A percentile compares a stretch with the other conserved stretches of the same genome.
Evolutionary conservation across 2,888 invertebrate species (phyloP).

Genomic region (Argyra leucocephala): DNA sequence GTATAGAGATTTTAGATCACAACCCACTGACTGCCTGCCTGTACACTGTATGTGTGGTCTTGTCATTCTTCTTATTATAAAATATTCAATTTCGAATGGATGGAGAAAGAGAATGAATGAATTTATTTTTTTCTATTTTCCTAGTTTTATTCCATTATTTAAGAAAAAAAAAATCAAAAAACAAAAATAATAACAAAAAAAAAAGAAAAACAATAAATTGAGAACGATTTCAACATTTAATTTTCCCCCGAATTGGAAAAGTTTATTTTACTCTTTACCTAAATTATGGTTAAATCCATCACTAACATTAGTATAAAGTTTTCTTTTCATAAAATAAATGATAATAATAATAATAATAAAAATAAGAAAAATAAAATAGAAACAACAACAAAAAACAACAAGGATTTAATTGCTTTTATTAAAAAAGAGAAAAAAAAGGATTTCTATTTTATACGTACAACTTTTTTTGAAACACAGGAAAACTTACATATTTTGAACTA

Average conservation of each 20-base stretch:
- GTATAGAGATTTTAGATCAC: too few species aligned
- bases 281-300: conserved; percentile 4
- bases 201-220: not conserved
- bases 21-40: not conserved
- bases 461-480: too few species aligned
- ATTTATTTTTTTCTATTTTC: not conserved
- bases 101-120: not conserved
- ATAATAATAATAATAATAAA: too few species aligned
- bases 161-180: not conserved
- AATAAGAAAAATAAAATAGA: not conserved
- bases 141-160: not conserved
- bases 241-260: not conserved
- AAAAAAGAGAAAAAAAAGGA: not conserved
- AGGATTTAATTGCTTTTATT: not conserved
- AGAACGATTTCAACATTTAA: not conserved
- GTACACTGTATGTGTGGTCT: not conserved
- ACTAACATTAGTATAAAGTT: conserved; percentile 1
- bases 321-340: not conserved
- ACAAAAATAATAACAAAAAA: not conserved
- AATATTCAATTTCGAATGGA: not conserved
- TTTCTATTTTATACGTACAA: not conserved
- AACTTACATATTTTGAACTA: too few species aligned
- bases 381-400: not conserved
- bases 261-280: conserved; percentile 6
- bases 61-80: not conserved